Percentiles rank a stretch among this genome's conserved stretches.
Conservation (phyloP, 2,888 invertebrate genomes). For the Hololepta plana region DNA sequence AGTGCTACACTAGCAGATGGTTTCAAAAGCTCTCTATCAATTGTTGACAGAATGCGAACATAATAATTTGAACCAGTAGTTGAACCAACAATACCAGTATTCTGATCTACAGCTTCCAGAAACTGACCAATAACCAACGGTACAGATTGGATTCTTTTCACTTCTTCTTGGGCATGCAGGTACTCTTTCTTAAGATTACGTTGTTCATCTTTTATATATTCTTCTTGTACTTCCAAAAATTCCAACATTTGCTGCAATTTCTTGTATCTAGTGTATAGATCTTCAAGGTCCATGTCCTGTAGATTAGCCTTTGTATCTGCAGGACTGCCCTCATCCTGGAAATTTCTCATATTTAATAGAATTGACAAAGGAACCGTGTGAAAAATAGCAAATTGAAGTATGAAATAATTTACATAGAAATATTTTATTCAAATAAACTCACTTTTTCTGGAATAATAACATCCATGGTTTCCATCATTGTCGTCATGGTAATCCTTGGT, state of each 20-base stretch:
- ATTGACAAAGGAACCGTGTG: not conserved
- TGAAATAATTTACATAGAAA: constrained; percentile 1
- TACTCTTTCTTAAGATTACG: constrained; percentile 97
- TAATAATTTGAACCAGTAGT: constrained; percentile 99
- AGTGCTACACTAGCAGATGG: constrained; percentile 97
- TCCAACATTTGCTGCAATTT: constrained; percentile 93
- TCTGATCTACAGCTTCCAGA: constrained; percentile 97
- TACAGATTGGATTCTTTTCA: constrained; percentile 97
- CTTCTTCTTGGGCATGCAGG: constrained; percentile 94
- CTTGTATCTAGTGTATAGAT: constrained; percentile 92
- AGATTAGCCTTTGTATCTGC: constrained; percentile 50
- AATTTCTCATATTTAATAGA: constrained; percentile 11
- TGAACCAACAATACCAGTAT: constrained; percentile 97
- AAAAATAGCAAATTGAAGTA: not conserved
- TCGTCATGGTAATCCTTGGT: constrained; percentile 11
- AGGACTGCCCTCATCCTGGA: constrained; percentile 48
- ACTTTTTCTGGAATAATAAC: constrained; percentile 67
- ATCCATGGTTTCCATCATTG: constrained; percentile 65
- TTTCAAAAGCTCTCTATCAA: constrained; percentile 91
- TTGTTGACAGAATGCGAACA: constrained; percentile 93
- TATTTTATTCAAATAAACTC: constrained; percentile 14
- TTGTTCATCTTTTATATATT: constrained; percentile 99
- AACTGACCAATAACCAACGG: constrained; percentile 98
- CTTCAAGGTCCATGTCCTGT: constrained; percentile 77
- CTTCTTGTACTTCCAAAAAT: constrained; percentile 96